Evolutionary conservation across 2,797 vertebrate genomes (phyloP), one percentile per base, ranked within the genome.

Genomic region (Erpetoichthys calabaricus): DNA sequence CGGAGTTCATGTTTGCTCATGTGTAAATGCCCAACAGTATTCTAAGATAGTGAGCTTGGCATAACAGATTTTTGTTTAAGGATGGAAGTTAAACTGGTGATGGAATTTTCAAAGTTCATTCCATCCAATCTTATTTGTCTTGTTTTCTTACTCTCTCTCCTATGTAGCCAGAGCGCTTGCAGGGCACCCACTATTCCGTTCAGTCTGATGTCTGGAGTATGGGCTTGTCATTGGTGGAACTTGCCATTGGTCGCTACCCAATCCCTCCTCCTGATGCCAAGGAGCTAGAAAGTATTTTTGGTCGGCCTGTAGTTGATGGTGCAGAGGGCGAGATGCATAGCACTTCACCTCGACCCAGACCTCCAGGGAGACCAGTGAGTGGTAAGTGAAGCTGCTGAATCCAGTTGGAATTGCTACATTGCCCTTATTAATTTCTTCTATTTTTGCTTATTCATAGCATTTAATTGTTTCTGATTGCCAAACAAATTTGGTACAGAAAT

Each of bases 161-260:
- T 25, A 25, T 25, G 73, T 86, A 98, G 94, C 95, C 95, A 42
- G 95, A 98, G 82, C 90, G 95, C 72, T 80, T 98, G 81, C 94
- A 98, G 79, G 95, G 94, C 76, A 98, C 94, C 6, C 92, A 97
- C 80, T 98, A 98, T 73, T 96, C 95, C 0, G 94, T 98, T 73
- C 94, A 98, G 84, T 98, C 94, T 1, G 94, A 97, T 78, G 91
- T 98, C 73, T 98, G 95, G 95, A 98, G 95, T 80, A 97, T 98
- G 95, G 95, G 95, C 60, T 84, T 98, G 79, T 98, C 95, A 3
- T 73, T 98, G 70, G 95, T 98, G 76, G 95, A 98, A 80, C 80
- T 98, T 78, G 88, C 91, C 3, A 89, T 98, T 5, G 95, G 94
- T 64, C 89, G 95, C 75, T 95, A 92, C 71, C 95, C 95, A 71